phyloP scores from a whole-genome alignment of 1,140 invertebrate species.

The Chironomus striatipennis region DNA sequence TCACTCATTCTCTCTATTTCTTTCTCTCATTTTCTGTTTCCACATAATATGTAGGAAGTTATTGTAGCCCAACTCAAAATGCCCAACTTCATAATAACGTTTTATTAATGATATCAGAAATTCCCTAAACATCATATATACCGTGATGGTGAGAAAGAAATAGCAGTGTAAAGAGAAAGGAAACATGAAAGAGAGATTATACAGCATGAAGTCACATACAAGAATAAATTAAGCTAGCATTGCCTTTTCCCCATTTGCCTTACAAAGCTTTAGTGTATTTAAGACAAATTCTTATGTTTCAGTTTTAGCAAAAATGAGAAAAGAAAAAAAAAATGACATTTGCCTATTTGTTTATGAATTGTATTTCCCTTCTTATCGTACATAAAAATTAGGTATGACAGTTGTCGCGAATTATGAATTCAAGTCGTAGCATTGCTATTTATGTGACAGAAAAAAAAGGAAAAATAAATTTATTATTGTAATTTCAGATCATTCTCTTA shows the following conservation, averaged over 20 bases:
- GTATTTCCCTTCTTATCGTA: slow-evolving; percentile 10
- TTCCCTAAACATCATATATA: slow-evolving; percentile 18
- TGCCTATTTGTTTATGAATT: slow-evolving; percentile 21
- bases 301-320: not conserved
- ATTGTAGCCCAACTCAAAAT: not conserved
- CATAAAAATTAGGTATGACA: slow-evolving; percentile 5
- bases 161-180: not conserved
- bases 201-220: slow-evolving; percentile 17
- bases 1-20: not conserved
- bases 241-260: not conserved
- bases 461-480: slow-evolving; percentile 23
- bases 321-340: not conserved
- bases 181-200: not conserved
- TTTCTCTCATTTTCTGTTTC: not conserved
- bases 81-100: slow-evolving; percentile 4
- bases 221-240: slow-evolving; percentile 13
- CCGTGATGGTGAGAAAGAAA: not conserved
- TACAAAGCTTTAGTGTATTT: not conserved
- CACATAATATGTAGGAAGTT: not conserved
- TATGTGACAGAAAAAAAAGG: not conserved
- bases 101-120: slow-evolving; percentile 21
- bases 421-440: not conserved
- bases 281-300: slow-evolving; percentile 13
- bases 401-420: slow-evolving; percentile 12
- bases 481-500: not conserved